A percentile compares a stretch with the other conserved stretches of the same genome.
phyloP scores from a whole-genome alignment of 2,113 vertebrate genomes.

The Thryonomys swinderianus region DNA sequence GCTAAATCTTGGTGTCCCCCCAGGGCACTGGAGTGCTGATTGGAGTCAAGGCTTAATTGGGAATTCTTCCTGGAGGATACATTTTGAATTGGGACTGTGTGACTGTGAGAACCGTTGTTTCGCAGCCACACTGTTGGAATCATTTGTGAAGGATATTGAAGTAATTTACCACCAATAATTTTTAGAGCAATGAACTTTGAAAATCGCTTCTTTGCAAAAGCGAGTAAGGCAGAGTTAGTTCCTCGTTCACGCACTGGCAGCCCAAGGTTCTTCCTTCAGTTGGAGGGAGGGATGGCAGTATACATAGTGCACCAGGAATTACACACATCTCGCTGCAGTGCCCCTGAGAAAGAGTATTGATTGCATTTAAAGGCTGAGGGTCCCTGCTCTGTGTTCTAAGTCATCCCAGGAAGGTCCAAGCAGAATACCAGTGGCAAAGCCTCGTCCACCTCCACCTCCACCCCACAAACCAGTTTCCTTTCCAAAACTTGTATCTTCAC shows the following conservation, averaged over 20 bases:
- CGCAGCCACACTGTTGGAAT: neutral
- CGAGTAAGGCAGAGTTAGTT: conserved; percentile 3
- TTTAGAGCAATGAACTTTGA: conserved; percentile 54
- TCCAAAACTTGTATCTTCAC: neutral
- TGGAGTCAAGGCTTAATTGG: conserved; percentile 36
- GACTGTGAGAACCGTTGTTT: conserved; percentile 8
- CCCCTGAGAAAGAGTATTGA: neutral
- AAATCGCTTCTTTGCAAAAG: conserved; percentile 57
- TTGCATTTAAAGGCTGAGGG: neutral
- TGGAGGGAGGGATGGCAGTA: neutral
- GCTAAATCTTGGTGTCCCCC: neutral
- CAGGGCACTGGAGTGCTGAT: neutral
- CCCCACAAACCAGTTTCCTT: neutral
- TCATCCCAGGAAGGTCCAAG: neutral
- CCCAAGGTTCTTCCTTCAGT: neutral
- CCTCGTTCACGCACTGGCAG: conserved; percentile 3
- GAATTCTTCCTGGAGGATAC: conserved; percentile 55
- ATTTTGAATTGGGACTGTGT: conserved; percentile 38
- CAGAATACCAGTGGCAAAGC: neutral
- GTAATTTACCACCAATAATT: conserved; percentile 51
- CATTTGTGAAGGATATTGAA: conserved; percentile 49
- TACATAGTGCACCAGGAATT: neutral
- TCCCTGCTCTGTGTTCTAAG: neutral
- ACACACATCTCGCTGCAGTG: neutral
- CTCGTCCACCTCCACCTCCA: neutral